Evolutionary conservation across 2,888 invertebrate genomes (phyloP).

Genomic region (Netelia inedita): DNA sequence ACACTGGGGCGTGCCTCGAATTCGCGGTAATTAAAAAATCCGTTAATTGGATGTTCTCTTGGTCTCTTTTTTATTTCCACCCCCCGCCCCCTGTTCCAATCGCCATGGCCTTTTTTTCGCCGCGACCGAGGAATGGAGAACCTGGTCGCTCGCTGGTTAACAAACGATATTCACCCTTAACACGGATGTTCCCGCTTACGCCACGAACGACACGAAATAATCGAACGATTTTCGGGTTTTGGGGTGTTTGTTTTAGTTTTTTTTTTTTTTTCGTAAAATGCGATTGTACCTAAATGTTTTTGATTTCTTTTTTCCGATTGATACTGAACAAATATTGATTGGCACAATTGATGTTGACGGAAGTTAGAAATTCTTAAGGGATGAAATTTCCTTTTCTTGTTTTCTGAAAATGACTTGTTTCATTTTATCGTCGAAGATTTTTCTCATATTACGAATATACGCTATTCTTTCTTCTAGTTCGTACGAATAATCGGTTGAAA

Average conservation of each 20-base stretch:
- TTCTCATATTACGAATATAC: no score
- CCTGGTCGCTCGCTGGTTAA: not conserved
- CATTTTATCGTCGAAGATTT: no score
- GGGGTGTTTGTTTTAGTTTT: not conserved
- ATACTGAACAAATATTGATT: not conserved
- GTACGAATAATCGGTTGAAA: no score
- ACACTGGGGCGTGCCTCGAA: conserved; percentile 50
- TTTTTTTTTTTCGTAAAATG: not conserved
- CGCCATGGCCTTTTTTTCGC: not conserved
- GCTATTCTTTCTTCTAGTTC: no score
- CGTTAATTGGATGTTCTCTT: conserved; percentile 65
- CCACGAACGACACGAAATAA: conserved; percentile 14
- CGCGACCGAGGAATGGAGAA: not conserved
- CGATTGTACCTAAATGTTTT: no score
- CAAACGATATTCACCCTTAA: conserved; percentile 31
- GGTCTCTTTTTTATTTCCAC: not conserved
- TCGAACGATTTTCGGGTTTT: not conserved
- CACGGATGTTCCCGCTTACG: conserved; percentile 13
- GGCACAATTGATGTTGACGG: not conserved
- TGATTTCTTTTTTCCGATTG: no score
- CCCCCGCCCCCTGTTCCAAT: not conserved
- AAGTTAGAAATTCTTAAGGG: not conserved
- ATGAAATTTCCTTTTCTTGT: not conserved
- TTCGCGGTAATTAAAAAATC: conserved; percentile 66
- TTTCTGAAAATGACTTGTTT: not conserved